Percentiles rank a stretch among this genome's conserved stretches.
These are phyloP conservation scores for Tauraco erythrolophus DNA, from an alignment of 2,113 vertebrate species.

Conservation along the genomic window DNA sequence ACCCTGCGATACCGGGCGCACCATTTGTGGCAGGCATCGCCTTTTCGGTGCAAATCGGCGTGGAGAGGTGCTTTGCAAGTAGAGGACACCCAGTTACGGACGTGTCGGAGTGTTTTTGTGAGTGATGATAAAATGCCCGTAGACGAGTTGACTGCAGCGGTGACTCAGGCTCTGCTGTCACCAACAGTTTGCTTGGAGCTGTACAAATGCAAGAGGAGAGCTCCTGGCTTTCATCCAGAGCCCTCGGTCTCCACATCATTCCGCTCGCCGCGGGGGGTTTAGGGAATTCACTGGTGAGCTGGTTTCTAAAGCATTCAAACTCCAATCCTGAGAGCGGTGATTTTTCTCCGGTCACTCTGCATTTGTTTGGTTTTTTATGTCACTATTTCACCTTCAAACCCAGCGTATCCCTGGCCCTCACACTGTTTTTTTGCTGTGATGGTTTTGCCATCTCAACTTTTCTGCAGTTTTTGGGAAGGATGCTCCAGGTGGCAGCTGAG, in stretches of 20 bases:
- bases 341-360: too few species aligned
- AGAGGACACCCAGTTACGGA: neutral
- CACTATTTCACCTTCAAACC: neutral
- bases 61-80: neutral
- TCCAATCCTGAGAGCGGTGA: neutral
- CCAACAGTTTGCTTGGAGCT: neutral
- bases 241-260: accelerated
- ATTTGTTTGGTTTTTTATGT: too few species aligned
- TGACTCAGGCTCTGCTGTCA: constrained; percentile 6
- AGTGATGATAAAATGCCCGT: neutral
- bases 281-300: neutral
- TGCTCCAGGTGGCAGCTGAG: neutral
- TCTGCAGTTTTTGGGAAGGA: neutral
- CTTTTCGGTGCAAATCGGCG: neutral
- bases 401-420: neutral
- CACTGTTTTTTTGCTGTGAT: accelerated
- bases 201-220: neutral
- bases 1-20: neutral
- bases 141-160: neutral
- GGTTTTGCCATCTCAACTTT: neutral
- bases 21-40: neutral
- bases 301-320: neutral
- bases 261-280: accelerated
- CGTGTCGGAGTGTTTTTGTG: neutral
- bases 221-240: neutral